These are phyloP conservation scores for Cardinalis cardinalis DNA, from an alignment of 2,113 vertebrate genomes.

Conservation along the genomic window DNA sequence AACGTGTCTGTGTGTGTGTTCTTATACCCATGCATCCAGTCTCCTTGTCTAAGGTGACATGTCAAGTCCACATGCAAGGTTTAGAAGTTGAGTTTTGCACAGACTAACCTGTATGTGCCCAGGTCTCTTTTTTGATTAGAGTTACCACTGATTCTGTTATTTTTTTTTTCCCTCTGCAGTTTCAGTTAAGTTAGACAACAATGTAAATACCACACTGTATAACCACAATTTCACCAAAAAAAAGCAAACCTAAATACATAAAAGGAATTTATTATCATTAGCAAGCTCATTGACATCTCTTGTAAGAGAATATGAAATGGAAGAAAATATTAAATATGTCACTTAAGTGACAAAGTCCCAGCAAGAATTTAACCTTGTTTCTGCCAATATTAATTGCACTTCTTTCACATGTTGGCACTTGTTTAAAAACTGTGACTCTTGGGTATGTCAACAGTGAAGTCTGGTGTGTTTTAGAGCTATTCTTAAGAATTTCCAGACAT, in stretches of 20 bases:
- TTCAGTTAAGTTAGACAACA: not conserved
- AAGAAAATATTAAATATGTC: not conserved
- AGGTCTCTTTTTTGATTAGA: not conserved
- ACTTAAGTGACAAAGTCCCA: not conserved
- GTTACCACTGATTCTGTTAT: not conserved
- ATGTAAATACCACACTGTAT: not conserved
- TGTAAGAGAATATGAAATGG: not conserved
- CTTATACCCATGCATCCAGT: not conserved
- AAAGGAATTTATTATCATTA: not conserved
- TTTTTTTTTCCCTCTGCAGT: not conserved
- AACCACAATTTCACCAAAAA: not conserved
- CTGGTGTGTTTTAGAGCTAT: not conserved
- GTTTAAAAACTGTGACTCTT: not conserved
- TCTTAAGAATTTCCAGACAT: not conserved
- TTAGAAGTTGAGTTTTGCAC: not conserved
- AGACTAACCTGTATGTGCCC: not conserved
- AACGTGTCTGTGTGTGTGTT: too few relatives aligned
- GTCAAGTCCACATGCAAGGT: accelerated
- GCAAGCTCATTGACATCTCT: not conserved
- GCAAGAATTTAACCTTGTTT: not conserved
- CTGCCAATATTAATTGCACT: not conserved
- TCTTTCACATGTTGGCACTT: not conserved
- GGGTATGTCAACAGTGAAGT: not conserved
- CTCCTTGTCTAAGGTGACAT: not conserved
- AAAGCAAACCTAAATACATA: not conserved